Conservation (phyloP, 2,797 vertebrate species). For the Mallotus villosus region DNA sequence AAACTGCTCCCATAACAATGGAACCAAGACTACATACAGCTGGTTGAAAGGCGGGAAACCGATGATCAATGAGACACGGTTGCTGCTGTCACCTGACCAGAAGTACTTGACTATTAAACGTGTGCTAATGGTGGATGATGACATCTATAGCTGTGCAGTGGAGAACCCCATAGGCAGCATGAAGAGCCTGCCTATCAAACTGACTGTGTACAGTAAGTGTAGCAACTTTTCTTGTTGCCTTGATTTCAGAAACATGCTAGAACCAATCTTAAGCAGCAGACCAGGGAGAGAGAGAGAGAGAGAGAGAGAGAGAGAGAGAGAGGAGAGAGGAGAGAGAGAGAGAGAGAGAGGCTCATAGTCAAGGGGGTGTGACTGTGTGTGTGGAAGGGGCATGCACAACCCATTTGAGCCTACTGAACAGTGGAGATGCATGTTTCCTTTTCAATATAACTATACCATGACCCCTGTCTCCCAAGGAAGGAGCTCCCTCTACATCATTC, state of each 20-base stretch:
- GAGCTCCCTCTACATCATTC: conserved; percentile 87
- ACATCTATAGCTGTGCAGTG: conserved; percentile 85
- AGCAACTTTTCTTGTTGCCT: not conserved
- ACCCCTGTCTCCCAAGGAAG: conserved; percentile 68
- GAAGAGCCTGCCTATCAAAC: conserved; percentile 82
- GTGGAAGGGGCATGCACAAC: not conserved
- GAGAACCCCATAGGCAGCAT: conserved; percentile 88
- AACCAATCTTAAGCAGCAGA: not conserved
- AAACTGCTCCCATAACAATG: conserved; percentile 91
- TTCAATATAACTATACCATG: not conserved
- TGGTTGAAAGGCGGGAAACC: conserved; percentile 91
- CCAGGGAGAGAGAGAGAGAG: not conserved
- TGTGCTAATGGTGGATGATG: conserved; percentile 87
- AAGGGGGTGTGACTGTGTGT: not conserved
- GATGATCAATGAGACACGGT: conserved; percentile 83
- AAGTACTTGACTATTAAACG: conserved; percentile 89
- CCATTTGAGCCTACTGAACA: not conserved
- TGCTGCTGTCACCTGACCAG: conserved; percentile 85
- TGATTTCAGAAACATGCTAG: not conserved
- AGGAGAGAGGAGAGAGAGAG: not conserved
- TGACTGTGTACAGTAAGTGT: conserved; percentile 92
- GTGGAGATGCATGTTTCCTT: too few relatives aligned
- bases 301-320: not conserved
- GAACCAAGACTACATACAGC: conserved; percentile 88
- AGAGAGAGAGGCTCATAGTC: not conserved